These are phyloP conservation scores for Sebastes melanostomus DNA, from an alignment of 2,797 vertebrate species.

Conservation along the genomic window DNA sequence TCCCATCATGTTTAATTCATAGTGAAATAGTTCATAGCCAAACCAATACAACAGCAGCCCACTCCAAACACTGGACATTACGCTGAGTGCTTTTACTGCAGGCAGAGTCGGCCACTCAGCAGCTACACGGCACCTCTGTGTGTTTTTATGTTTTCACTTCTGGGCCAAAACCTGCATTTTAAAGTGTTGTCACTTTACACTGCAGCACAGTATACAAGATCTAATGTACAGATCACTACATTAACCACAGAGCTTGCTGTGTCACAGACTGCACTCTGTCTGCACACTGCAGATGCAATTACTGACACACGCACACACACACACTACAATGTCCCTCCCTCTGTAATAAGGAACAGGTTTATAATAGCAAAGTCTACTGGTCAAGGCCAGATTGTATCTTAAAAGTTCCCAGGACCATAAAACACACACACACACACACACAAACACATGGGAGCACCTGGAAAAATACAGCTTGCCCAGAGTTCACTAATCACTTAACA, in stretches of 20 bases:
- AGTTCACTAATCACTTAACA: slow-evolving; percentile 31
- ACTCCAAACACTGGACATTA: slow-evolving; percentile 42
- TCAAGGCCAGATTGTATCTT: slow-evolving; percentile 56
- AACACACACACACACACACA: slow-evolving; percentile 8
- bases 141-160: not conserved
- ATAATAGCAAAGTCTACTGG: slow-evolving; percentile 43
- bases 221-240: slow-evolving; percentile 30
- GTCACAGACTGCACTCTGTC: not conserved
- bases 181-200: not conserved
- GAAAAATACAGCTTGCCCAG: slow-evolving; percentile 25
- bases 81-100: slow-evolving; percentile 45
- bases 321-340: not conserved
- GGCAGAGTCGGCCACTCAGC: slow-evolving; percentile 19
- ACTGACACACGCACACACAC: slow-evolving; percentile 1
- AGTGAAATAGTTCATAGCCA: slow-evolving; percentile 27
- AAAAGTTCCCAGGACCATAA: slow-evolving; percentile 39
- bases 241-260: slow-evolving; percentile 29
- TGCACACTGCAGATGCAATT: not conserved
- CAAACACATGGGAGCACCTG: slow-evolving; percentile 13
- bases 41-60: slow-evolving; percentile 17
- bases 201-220: slow-evolving; percentile 1
- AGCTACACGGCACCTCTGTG: slow-evolving; percentile 7
- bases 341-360: slow-evolving; percentile 55
- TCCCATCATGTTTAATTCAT: slow-evolving; percentile 49
- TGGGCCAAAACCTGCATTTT: slow-evolving; percentile 1